Evolutionary conservation across 2,797 vertebrate genomes (phyloP).

Genomic region (Galaxias olidus): DNA sequence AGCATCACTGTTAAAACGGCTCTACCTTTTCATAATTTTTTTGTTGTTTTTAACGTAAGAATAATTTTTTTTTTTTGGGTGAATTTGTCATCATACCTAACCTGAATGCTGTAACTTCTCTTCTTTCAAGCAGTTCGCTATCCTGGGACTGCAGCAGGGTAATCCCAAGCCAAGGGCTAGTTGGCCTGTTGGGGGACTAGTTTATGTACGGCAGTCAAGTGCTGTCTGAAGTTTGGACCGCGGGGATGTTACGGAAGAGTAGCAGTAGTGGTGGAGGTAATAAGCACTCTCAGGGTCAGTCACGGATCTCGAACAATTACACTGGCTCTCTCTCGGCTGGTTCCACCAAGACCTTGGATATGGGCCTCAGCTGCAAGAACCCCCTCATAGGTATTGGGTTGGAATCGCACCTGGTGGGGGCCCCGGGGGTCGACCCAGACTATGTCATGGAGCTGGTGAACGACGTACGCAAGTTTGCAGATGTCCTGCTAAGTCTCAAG

Average conservation of each 20-base stretch:
- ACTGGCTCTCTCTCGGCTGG: slow-evolving; percentile 69
- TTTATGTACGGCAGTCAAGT: slow-evolving; percentile 6
- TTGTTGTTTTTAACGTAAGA: too few relatives aligned
- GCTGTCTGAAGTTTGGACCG: slow-evolving; percentile 44
- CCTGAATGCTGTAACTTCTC: too few relatives aligned
- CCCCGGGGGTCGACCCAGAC: slow-evolving; percentile 85
- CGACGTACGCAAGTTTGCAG: slow-evolving; percentile 91
- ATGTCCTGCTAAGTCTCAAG: slow-evolving; percentile 89
- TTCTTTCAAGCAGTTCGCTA: slow-evolving; percentile 33
- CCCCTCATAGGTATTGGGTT: slow-evolving; percentile 80
- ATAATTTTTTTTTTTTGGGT: too few relatives aligned
- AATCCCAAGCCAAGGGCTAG: slow-evolving; percentile 56
- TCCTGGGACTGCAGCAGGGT: slow-evolving; percentile 44
- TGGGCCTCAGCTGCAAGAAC: slow-evolving; percentile 79
- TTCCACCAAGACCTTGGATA: slow-evolving; percentile 78
- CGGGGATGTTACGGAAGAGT: slow-evolving; percentile 82
- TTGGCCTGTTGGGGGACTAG: slow-evolving; percentile 22
- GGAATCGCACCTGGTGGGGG: slow-evolving; percentile 72
- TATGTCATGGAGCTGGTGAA: slow-evolving; percentile 93
- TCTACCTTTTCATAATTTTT: too few relatives aligned
- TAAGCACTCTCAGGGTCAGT: slow-evolving; percentile 74
- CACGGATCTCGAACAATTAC: slow-evolving; percentile 73
- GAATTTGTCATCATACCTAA: too few relatives aligned
- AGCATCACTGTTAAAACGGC: too few relatives aligned
- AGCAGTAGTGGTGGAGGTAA: slow-evolving; percentile 59